phyloP scores from a whole-genome alignment of 2,797 vertebrate species.

The Acanthopagrus latus region DNA sequence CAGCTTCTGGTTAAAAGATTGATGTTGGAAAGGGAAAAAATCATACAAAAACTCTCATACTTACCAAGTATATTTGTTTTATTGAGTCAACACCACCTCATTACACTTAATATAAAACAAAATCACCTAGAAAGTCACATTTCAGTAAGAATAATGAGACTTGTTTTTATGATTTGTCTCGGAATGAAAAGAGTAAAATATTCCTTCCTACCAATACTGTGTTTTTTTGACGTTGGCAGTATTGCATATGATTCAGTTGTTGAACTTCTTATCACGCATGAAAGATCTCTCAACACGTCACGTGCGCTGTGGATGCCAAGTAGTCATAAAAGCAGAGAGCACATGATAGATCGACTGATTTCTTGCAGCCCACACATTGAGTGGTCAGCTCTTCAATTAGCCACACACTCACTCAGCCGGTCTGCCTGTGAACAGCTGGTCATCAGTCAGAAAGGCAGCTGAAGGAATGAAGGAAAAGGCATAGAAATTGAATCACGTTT shows the following conservation, averaged over 20 bases:
- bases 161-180: background rate
- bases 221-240: background rate
- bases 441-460: constrained; percentile 40
- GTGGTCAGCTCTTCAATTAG: constrained; percentile 23
- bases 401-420: constrained; percentile 19
- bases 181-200: background rate
- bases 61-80: too few relatives aligned
- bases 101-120: too few relatives aligned
- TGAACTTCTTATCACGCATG: constrained; percentile 4
- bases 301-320: background rate
- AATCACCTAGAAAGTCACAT: too few relatives aligned
- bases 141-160: too few relatives aligned
- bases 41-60: background rate
- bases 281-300: background rate
- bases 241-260: background rate
- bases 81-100: too few relatives aligned
- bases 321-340: constrained; percentile 20
- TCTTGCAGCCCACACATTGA: constrained; percentile 11
- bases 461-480: background rate
- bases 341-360: background rate
- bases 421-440: constrained; percentile 25
- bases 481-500: background rate
- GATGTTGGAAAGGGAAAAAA: background rate
- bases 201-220: background rate
- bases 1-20: background rate